Base-by-base conservation (phyloP, 2,888 invertebrate genomes). In the Dichetophora obliterata region DNA sequence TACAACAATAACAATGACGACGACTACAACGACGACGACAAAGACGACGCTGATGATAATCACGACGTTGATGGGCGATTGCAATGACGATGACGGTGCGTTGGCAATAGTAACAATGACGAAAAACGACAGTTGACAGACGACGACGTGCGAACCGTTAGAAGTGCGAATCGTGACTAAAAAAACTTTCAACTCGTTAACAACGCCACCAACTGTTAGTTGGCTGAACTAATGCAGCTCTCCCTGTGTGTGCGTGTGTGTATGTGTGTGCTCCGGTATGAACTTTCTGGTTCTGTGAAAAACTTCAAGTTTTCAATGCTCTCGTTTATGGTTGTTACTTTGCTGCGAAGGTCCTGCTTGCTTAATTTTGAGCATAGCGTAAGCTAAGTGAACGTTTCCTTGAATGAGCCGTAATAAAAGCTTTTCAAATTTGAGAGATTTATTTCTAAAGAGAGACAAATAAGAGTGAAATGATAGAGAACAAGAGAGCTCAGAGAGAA, bases 81-180 rank as follows among this genome's bases (percentile, higher is more conserved):
- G 61, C 27, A 27, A 61, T 22, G 31, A 27, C 61, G 27, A 27
- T 24, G 61, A 61, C 5, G 61, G 61, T 19, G 54, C 19, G 54
- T 8, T 54, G 22, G 27, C n/a, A 61, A 65, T 37, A 43, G 19
- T 24, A 19, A 65, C 65, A 22, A 22, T 69, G 69, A 31, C 50
- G 52, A 52, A 24, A 69, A 31, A 52, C 68, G 68, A 65, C 65
- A 34, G 50, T 59, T 34, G 19, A 16, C 19, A 59, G 57, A 59
- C 43, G 82, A 81, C 77, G 83, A 85, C 86, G 85, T 87, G 86
- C 85, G 85, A 84, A 83, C 84, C 79, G 82, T 81, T 83, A 82
- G 82, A 79, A 85, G 84, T 84, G 82, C 82, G 82, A 86, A 85
- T 85, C 82, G 82, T 81, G 82, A 87, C 88, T 87, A 85, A 86